Percentiles rank a stretch among this genome's conserved stretches.
These are phyloP conservation scores for Leptoclinus maculatus DNA, from an alignment of 2,797 vertebrate species.

Conservation along the genomic window DNA sequence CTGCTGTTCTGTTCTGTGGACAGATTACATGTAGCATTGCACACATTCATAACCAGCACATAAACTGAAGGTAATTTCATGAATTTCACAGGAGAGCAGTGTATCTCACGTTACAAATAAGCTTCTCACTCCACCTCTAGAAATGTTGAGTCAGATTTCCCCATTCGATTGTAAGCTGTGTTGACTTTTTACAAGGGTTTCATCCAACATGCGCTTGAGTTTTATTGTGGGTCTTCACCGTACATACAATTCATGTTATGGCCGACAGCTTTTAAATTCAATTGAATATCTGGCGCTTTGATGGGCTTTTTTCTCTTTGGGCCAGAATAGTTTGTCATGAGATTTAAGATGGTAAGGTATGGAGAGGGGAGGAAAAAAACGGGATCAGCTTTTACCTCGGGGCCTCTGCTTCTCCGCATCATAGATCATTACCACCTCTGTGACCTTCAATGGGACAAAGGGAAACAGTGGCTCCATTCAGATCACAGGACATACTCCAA, in stretches of 20 bases:
- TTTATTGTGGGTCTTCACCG: slow-evolving; percentile 17
- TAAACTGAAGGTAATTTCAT: slow-evolving; percentile 10
- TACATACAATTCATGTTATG: slow-evolving; percentile 7
- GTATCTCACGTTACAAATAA: background rate
- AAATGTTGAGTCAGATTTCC: slow-evolving; percentile 16
- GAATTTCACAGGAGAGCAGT: background rate
- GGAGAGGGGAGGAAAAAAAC: slow-evolving; percentile 84
- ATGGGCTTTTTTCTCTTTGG: slow-evolving; percentile 77
- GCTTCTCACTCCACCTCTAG: slow-evolving; percentile 5
- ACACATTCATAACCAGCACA: background rate
- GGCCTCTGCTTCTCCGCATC: slow-evolving; percentile 99
- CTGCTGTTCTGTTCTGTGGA: slow-evolving; percentile 22
- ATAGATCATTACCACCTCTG: slow-evolving; percentile 99
- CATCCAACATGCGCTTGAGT: slow-evolving; percentile 18
- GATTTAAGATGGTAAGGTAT: slow-evolving; percentile 90
- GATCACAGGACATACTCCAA: slow-evolving; percentile 57
- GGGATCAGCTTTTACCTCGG: slow-evolving; percentile 99
- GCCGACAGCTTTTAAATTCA: slow-evolving; percentile 36
- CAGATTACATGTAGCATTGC: background rate
- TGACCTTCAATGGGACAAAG: slow-evolving; percentile 92
- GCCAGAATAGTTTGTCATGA: slow-evolving; percentile 98
- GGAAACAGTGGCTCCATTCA: slow-evolving; percentile 79
- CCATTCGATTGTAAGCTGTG: background rate
- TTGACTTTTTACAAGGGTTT: slow-evolving; percentile 4
- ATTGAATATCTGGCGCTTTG: slow-evolving; percentile 42